phyloP scores from a whole-genome alignment of 2,888 invertebrate species.

The Spodoptera littoralis region DNA sequence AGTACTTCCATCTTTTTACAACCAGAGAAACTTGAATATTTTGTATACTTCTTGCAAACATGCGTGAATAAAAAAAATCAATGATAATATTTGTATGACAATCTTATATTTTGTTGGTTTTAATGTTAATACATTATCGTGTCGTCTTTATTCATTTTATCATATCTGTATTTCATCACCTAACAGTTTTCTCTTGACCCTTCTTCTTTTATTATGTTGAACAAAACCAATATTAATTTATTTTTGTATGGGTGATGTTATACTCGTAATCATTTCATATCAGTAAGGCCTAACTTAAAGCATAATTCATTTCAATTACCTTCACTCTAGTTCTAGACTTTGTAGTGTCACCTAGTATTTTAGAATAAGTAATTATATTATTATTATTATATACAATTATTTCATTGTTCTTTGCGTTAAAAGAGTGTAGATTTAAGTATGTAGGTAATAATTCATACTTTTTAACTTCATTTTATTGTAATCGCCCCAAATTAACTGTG shows the following conservation, averaged over 20 bases:
- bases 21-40: slow-evolving; percentile 28
- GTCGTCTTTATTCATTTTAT: slow-evolving; percentile 18
- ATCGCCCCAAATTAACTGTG: slow-evolving; percentile 49
- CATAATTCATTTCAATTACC: slow-evolving; percentile 59
- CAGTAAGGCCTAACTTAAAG: slow-evolving; percentile 69
- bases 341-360: slow-evolving; percentile 37
- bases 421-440: slow-evolving; percentile 29
- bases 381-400: slow-evolving; percentile 28
- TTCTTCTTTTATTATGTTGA: slow-evolving; percentile 1
- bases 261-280: slow-evolving; percentile 60
- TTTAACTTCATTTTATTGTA: slow-evolving; percentile 32
- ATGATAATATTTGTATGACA: slow-evolving; percentile 14
- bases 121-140: slow-evolving; percentile 23
- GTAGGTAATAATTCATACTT: slow-evolving; percentile 29
- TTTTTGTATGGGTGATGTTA: slow-evolving; percentile 35
- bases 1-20: slow-evolving; percentile 22
- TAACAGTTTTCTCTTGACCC: slow-evolving; percentile 1
- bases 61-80: slow-evolving; percentile 5
- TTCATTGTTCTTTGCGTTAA: slow-evolving; percentile 42
- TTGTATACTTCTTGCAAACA: slow-evolving; percentile 30
- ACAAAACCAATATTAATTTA: slow-evolving; percentile 11
- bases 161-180: slow-evolving; percentile 41
- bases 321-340: slow-evolving; percentile 37
- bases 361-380: slow-evolving; percentile 37
- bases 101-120: slow-evolving; percentile 26